phyloP scores from a whole-genome alignment of 2,797 vertebrate species.

The Zenarchopterus dispar region DNA sequence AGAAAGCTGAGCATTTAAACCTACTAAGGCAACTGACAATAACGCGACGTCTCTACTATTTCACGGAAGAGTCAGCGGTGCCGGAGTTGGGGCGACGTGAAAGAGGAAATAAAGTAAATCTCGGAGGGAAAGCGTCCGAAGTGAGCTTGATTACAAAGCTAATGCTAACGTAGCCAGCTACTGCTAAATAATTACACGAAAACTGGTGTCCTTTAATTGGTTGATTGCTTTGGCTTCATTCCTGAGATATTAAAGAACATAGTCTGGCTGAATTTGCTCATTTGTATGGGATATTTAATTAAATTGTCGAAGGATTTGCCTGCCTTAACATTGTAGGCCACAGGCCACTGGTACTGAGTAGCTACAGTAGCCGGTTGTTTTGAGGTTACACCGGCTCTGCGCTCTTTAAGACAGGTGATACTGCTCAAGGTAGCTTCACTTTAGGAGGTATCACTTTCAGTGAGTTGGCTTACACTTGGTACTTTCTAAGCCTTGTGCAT shows the following conservation, averaged over 20 bases:
- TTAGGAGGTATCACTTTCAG: constrained; percentile 40
- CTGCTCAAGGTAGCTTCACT: constrained; percentile 43
- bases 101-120: constrained; percentile 65
- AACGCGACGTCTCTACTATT: constrained; percentile 39
- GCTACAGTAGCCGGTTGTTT: constrained; percentile 60
- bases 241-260: constrained; percentile 25
- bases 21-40: constrained; percentile 64
- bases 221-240: constrained; percentile 46
- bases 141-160: constrained; percentile 71
- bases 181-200: constrained; percentile 66
- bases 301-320: constrained; percentile 26
- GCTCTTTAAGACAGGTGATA: constrained; percentile 42
- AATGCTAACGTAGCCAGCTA: constrained; percentile 68
- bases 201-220: constrained; percentile 54
- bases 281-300: constrained; percentile 38
- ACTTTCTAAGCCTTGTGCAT: constrained; percentile 65
- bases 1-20: constrained; percentile 65
- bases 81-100: constrained; percentile 51
- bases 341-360: constrained; percentile 58
- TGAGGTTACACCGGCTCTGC: constrained; percentile 66
- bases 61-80: constrained; percentile 48
- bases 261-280: neutral
- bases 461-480: constrained; percentile 49
- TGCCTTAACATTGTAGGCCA: constrained; percentile 66
- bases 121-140: constrained; percentile 70